These are phyloP conservation scores for Oryzias dopingdopingensis DNA, from an alignment of 2,797 vertebrate genomes.

Conservation along the genomic window DNA sequence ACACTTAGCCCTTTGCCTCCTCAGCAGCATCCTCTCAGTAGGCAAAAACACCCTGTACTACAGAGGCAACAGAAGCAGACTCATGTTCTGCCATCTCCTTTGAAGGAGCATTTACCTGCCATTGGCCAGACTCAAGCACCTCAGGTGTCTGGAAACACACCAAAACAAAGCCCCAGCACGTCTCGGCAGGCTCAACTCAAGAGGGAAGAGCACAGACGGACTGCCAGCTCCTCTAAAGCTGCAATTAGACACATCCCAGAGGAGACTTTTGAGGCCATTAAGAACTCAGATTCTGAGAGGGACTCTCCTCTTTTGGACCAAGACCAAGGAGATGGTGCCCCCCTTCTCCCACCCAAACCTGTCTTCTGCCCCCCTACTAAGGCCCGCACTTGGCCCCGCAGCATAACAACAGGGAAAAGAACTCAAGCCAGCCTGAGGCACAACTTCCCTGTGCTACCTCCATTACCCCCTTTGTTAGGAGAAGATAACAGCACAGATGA, in stretches of 20 bases:
- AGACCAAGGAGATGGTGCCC: slow-evolving; percentile 73
- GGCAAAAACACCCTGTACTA: slow-evolving; percentile 63
- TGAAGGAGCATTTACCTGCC: slow-evolving; percentile 58
- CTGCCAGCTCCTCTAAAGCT: slow-evolving; percentile 55
- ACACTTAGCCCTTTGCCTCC: slow-evolving; percentile 63
- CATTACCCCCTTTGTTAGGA: slow-evolving; percentile 73
- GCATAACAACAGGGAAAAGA: slow-evolving; percentile 68
- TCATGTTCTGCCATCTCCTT: slow-evolving; percentile 38
- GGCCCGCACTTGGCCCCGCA: slow-evolving; percentile 81
- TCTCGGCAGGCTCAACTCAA: slow-evolving; percentile 46
- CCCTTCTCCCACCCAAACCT: slow-evolving; percentile 79
- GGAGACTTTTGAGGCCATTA: slow-evolving; percentile 64
- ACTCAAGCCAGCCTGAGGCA: slow-evolving; percentile 65
- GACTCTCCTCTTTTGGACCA: slow-evolving; percentile 78
- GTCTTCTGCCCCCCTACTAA: slow-evolving; percentile 82
- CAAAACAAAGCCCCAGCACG: slow-evolving; percentile 50
- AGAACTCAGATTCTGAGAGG: slow-evolving; percentile 75
- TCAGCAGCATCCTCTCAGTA: slow-evolving; percentile 58
- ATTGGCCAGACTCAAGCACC: slow-evolving; percentile 24
- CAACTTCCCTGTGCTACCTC: slow-evolving; percentile 76
- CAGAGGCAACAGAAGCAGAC: slow-evolving; percentile 66
- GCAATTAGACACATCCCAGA: slow-evolving; percentile 65
- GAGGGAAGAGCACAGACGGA: slow-evolving; percentile 48
- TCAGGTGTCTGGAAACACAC: slow-evolving; percentile 41
- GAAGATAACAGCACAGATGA: slow-evolving; percentile 77